These are phyloP conservation scores for Apostichopus japonicus DNA, from an alignment of 35 echinoderm and acorn worm species.

Conservation along the genomic window DNA sequence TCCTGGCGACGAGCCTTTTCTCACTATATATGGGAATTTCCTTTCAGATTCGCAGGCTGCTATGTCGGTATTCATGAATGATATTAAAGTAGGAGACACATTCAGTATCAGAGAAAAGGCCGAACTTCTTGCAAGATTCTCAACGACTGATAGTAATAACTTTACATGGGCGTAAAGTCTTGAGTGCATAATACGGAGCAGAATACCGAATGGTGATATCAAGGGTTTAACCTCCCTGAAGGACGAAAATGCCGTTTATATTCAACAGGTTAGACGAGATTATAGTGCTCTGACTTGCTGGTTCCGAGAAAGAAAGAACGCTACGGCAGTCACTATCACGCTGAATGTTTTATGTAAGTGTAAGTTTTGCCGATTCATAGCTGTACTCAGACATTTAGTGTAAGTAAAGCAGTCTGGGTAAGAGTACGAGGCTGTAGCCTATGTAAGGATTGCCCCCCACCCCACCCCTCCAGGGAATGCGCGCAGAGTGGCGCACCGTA, in stretches of 20 bases:
- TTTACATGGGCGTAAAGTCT: too few relatives aligned
- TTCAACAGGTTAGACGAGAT: not conserved
- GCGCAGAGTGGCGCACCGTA: too few relatives aligned
- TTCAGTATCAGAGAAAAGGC: not conserved
- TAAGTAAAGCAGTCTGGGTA: too few relatives aligned
- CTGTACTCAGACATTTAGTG: too few relatives aligned
- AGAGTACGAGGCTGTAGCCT: too few relatives aligned
- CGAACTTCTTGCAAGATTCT: not conserved
- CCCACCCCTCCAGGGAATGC: too few relatives aligned
- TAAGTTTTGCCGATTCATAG: too few relatives aligned
- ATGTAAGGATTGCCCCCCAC: too few relatives aligned
- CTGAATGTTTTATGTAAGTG: not conserved
- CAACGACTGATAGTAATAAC: too few relatives aligned
- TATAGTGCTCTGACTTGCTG: not conserved
- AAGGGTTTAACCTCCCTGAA: not conserved
- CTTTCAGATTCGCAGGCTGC: not conserved
- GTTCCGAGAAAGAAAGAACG: not conserved
- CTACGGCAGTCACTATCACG: not conserved
- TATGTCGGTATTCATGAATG: not conserved
- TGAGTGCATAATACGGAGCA: too few relatives aligned
- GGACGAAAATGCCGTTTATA: not conserved
- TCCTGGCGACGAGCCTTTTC: too few relatives aligned
- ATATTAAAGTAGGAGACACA: not conserved
- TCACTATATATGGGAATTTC: too few relatives aligned
- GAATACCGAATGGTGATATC: not conserved